Evolutionary conservation across 1,140 invertebrate genomes (phyloP), one percentile per base, ranked within the genome.

Genomic region (Heliconius nattereri): DNA sequence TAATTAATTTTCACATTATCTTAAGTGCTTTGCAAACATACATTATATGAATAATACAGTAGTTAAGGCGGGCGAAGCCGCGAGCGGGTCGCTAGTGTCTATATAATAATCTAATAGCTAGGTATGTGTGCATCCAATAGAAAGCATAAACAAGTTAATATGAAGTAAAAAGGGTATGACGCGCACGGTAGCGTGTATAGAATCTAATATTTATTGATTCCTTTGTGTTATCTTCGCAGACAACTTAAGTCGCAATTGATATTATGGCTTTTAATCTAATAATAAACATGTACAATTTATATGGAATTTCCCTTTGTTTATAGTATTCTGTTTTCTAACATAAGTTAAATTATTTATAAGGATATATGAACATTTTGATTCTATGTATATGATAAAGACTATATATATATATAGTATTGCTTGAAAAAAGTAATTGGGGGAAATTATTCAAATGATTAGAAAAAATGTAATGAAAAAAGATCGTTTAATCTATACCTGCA

Each of bases 401-500:
- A 45, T 13, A 13, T 45, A 13, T 45, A 45, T 57, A n/a, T n/a
- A n/a, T n/a, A n/a, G n/a, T 2, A 19, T 54, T 54, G 52, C 20
- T 7, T n/a, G 52, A 54, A 20, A 32, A 32, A 3, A 32, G 32
- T 32, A 32, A 7, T 32, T 32, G 0, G 20, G 52, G 49, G 37
- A 5, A 54, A 19, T 16, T 54, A 7, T n/a, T n/a, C 7, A 54
- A 54, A 54, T 8, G 0, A 54, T 54, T 20, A 7, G 19, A 20
- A 5, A 20, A 20, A 54, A 54, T 6, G 1, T n/a, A 54, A 2
- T 7, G 52, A 0, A 54, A 54, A 52, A 7, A 60, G 13, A 29
- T 7, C n/a, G 26, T 60, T 52, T 52, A 9, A 23, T 13, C 32
- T 26, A 9, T 79, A 97, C 97, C 97, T 98, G 85, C 96, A 97